Percentiles rank a stretch among this genome's conserved stretches.
Conservation (phyloP, 2,113 vertebrate species). For the Bubo scandiacus region DNA sequence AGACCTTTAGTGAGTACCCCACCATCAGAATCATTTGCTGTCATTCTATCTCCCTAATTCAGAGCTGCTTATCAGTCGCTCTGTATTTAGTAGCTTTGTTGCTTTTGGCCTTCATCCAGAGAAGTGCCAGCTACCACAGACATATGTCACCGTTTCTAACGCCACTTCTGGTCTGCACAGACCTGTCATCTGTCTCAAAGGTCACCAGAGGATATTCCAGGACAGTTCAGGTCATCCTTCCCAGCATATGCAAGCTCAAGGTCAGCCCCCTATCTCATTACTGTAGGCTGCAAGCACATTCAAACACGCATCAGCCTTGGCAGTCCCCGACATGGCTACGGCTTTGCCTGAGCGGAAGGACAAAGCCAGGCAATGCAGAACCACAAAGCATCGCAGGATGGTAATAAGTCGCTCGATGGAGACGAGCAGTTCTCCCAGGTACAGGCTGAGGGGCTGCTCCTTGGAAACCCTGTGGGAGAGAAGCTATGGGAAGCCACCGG, state of each 20-base stretch:
- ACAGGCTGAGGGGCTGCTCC: neutral
- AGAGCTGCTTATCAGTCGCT: neutral
- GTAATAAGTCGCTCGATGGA: accelerated
- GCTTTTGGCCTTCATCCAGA: neutral
- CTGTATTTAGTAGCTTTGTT: neutral
- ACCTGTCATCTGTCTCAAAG: neutral
- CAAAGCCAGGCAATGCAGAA: accelerated
- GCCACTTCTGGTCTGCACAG: neutral
- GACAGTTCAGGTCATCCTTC: neutral
- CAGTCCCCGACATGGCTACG: neutral
- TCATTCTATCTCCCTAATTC: neutral
- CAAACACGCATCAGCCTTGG: accelerated
- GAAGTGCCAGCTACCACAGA: neutral
- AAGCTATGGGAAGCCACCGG: accelerated
- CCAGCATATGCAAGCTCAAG: neutral
- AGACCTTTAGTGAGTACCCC: neutral
- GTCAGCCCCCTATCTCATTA: neutral
- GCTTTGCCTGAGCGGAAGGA: neutral
- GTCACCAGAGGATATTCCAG: neutral
- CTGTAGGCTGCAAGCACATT: accelerated
- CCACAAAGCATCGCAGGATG: accelerated
- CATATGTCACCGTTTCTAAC: neutral
- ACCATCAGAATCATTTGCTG: neutral
- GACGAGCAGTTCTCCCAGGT: accelerated
- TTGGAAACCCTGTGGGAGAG: accelerated